These are phyloP conservation scores for Salminus brasiliensis DNA, from an alignment of 2,113 vertebrate species.

Conservation along the genomic window DNA sequence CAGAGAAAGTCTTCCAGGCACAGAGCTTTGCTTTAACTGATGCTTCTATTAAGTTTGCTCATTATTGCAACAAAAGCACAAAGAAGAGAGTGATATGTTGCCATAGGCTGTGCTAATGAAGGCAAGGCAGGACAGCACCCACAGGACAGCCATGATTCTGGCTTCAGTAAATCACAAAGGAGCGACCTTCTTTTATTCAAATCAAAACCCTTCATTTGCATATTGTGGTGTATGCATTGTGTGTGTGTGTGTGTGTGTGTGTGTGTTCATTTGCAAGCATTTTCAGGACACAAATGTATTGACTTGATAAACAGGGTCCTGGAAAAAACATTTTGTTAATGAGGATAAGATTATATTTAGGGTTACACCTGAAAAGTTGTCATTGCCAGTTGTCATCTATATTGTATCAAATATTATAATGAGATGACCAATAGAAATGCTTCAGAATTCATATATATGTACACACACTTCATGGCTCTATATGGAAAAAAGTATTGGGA, in stretches of 20 bases:
- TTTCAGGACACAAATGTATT: too few relatives aligned
- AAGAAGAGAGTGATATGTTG: slow-evolving; percentile 45
- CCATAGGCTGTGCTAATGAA: slow-evolving; percentile 69
- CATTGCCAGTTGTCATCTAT: too few relatives aligned
- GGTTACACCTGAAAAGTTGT: too few relatives aligned
- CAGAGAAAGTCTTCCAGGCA: slow-evolving; percentile 59
- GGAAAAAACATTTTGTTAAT: too few relatives aligned
- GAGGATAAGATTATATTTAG: too few relatives aligned
- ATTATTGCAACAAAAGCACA: not conserved
- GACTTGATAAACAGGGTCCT: too few relatives aligned
- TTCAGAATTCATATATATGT: too few relatives aligned
- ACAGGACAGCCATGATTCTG: slow-evolving; percentile 73
- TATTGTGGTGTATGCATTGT: not conserved
- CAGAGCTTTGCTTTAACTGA: slow-evolving; percentile 65
- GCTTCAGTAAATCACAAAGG: slow-evolving; percentile 10
- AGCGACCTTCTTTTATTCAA: not conserved
- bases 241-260: not conserved
- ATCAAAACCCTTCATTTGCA: not conserved
- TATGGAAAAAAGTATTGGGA: too few relatives aligned
- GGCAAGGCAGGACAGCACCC: slow-evolving; percentile 76
- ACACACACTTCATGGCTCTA: too few relatives aligned
- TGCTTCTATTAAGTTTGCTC: not conserved
- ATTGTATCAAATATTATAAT: too few relatives aligned
- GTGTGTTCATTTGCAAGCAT: not conserved
- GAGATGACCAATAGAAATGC: too few relatives aligned